A percentile compares a stretch with the other conserved stretches of the same genome.
These are phyloP conservation scores for Arbacia lixula DNA, from an alignment of 53 echinoderm and acorn worm genomes.

Conservation along the genomic window DNA sequence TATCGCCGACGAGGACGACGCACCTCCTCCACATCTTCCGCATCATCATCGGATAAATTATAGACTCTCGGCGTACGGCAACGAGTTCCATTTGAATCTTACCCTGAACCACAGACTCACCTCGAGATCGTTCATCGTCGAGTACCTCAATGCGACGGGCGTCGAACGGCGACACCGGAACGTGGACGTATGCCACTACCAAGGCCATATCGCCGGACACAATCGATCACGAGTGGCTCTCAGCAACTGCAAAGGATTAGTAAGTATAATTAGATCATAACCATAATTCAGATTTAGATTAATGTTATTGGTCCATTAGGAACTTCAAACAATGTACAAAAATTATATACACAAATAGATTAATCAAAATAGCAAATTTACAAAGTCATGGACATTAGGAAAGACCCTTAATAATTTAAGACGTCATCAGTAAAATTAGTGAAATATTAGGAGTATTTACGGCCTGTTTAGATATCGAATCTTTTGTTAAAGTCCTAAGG, in stretches of 20 bases:
- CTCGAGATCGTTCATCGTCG: conserved; percentile 82
- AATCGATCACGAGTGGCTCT: conserved; percentile 74
- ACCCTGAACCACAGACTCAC: conserved; percentile 88
- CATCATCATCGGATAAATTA: conserved; percentile 73
- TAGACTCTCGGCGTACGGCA: conserved; percentile 86
- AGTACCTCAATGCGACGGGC: conserved; percentile 81
- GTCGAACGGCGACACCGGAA: conserved; percentile 71
- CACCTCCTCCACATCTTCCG: conserved; percentile 22
- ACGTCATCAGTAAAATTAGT: too few species aligned
- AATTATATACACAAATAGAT: too few species aligned
- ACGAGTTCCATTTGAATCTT: conserved; percentile 90
- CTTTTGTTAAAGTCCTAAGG: too few species aligned
- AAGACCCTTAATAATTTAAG: too few species aligned
- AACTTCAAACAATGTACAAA: too few species aligned
- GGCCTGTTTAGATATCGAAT: too few species aligned
- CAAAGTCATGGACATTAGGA: too few species aligned
- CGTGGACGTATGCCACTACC: conserved; percentile 92
- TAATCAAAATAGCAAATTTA: too few species aligned
- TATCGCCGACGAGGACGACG: conserved; percentile 1
- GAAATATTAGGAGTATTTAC: too few species aligned
- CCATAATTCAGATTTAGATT: too few species aligned
- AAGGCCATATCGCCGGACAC: conserved; percentile 84
- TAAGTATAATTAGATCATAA: conserved; percentile 65
- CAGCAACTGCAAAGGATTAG: conserved; percentile 97
- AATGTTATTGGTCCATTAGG: too few species aligned